These are phyloP conservation scores for Myopa tessellatipennis DNA, from an alignment of 2,888 invertebrate genomes.

Conservation along the genomic window DNA sequence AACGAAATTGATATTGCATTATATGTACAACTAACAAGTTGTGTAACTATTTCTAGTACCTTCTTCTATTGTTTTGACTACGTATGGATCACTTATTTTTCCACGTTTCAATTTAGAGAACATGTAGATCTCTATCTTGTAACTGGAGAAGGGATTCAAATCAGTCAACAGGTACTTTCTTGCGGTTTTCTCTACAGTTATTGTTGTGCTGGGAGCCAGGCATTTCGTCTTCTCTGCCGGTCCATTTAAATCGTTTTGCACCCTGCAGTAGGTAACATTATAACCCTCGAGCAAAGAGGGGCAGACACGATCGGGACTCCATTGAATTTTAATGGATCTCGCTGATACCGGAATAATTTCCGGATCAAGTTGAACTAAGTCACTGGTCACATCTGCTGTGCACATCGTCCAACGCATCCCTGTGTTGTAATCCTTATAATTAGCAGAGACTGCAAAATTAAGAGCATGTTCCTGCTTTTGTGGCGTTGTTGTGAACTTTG, in stretches of 20 bases:
- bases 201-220: conserved; percentile 48
- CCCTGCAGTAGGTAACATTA: conserved; percentile 78
- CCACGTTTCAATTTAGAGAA: conserved; percentile 70
- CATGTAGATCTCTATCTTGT: conserved; percentile 76
- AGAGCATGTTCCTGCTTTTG: conserved; percentile 74
- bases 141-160: conserved; percentile 79
- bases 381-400: conserved; percentile 51
- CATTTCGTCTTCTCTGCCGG: not conserved
- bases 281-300: conserved; percentile 79
- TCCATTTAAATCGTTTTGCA: conserved; percentile 65
- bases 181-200: conserved; percentile 50
- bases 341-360: conserved; percentile 46
- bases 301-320: conserved; percentile 82
- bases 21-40: not conserved
- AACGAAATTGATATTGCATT: conserved; percentile 12
- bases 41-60: conserved; percentile 61
- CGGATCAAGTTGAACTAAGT: conserved; percentile 53
- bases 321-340: conserved; percentile 72
- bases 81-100: conserved; percentile 71
- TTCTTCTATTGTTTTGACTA: conserved; percentile 77
- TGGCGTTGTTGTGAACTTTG: conserved; percentile 66
- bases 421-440: conserved; percentile 75
- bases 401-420: conserved; percentile 88
- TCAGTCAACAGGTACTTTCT: conserved; percentile 71
- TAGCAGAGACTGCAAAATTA: conserved; percentile 81